These are phyloP conservation scores for Melieria crassipennis DNA, from an alignment of 2,888 invertebrate species.

Conservation along the genomic window DNA sequence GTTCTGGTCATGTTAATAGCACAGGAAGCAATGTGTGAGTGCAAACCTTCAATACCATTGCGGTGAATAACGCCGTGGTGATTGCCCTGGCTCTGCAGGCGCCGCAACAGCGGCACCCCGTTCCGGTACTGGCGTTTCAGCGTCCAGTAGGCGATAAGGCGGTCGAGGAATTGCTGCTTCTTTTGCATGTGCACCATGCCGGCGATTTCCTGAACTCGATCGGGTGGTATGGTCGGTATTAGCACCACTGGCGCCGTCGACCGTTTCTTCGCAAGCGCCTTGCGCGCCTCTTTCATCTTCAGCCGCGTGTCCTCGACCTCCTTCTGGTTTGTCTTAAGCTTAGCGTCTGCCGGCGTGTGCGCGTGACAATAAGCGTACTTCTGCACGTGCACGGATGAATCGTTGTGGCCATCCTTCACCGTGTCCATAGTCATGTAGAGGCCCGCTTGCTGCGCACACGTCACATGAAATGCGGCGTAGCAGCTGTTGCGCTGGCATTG, in stretches of 20 bases:
- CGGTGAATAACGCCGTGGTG: constrained; percentile 68
- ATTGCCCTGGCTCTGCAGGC: constrained; percentile 76
- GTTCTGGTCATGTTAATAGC: too few species aligned
- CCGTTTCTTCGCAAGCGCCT: constrained; percentile 87
- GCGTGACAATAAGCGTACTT: constrained; percentile 97
- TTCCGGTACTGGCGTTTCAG: constrained; percentile 93
- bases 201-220: constrained; percentile 87
- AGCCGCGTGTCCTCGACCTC: constrained; percentile 75
- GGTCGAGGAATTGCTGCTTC: constrained; percentile 85
- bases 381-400: constrained; percentile 83
- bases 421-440: constrained; percentile 98
- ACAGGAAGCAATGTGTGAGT: neutral
- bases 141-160: constrained; percentile 96
- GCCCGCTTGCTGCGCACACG: constrained; percentile 95
- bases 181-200: constrained; percentile 78
- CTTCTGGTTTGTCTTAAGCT: constrained; percentile 65
- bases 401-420: constrained; percentile 72
- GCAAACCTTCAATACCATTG: constrained; percentile 69
- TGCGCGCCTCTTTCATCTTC: constrained; percentile 88
- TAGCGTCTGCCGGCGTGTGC: constrained; percentile 74
- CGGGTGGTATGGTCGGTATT: constrained; percentile 92
- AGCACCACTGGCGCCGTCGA: constrained; percentile 91
- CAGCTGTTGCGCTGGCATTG: constrained; percentile 97
- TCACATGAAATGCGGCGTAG: constrained; percentile 98
- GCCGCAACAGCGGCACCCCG: constrained; percentile 91